phyloP scores from a whole-genome alignment of 2,113 vertebrate genomes.

The Brienomyrus brachyistius region DNA sequence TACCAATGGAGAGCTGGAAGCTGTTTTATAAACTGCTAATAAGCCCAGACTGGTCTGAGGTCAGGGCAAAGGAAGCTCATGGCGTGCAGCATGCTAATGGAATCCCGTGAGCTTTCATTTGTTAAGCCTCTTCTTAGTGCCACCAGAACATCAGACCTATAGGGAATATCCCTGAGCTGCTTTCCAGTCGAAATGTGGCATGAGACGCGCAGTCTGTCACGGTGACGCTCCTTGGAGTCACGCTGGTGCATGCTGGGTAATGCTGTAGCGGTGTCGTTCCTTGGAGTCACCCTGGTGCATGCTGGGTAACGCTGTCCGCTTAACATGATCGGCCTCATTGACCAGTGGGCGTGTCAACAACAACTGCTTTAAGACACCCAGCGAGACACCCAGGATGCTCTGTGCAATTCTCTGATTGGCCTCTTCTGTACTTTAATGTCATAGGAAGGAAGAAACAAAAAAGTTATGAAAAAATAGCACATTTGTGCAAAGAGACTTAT shows the following conservation, averaged over 20 bases:
- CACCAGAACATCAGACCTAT: neutral
- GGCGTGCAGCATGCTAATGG: constrained; percentile 20
- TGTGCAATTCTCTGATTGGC: neutral
- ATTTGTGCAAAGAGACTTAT: neutral
- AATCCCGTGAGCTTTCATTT: constrained; percentile 8
- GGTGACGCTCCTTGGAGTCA: neutral
- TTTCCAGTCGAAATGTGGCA: neutral
- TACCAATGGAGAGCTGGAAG: neutral
- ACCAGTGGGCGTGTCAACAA: too few species aligned
- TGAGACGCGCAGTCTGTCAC: neutral
- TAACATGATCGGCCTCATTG: neutral
- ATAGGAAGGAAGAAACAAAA: neutral
- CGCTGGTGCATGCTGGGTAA: neutral
- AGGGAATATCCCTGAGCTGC: neutral
- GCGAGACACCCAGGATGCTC: neutral
- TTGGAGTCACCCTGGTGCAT: neutral
- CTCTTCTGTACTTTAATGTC: neutral
- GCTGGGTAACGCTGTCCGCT: neutral
- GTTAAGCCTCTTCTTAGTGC: neutral
- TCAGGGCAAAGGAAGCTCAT: constrained; percentile 15
- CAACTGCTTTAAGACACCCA: neutral
- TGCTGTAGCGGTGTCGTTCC: neutral
- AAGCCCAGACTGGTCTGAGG: neutral
- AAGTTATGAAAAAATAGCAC: neutral
- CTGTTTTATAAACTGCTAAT: neutral